Conservation (phyloP, 2,113 vertebrate species). For the Tiliqua scincoides region DNA sequence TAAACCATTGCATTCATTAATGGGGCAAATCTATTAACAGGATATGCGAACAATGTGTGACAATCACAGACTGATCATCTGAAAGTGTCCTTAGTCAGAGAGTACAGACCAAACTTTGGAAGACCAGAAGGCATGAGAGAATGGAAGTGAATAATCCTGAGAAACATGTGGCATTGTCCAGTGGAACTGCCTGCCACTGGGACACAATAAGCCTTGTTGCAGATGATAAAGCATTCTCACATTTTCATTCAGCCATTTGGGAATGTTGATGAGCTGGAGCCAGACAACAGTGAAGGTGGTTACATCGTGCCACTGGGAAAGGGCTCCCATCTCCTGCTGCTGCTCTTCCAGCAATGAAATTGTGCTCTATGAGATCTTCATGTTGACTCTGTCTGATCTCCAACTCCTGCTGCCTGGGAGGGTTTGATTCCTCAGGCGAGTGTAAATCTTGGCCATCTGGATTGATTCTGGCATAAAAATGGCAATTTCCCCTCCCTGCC, state of each 20-base stretch:
- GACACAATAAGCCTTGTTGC: background rate
- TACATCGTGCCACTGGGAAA: background rate
- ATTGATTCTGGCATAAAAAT: background rate
- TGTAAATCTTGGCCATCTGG: background rate
- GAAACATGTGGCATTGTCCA: background rate
- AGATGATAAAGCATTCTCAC: background rate
- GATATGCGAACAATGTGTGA: too few species aligned
- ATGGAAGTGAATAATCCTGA: background rate
- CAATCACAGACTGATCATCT: too few species aligned
- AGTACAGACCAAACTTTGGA: background rate
- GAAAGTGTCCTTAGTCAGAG: too few species aligned
- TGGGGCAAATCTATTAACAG: too few species aligned
- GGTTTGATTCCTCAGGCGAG: background rate
- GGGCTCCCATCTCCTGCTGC: background rate
- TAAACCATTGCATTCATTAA: too few species aligned
- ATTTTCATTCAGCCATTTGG: background rate
- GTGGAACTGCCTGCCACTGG: background rate
- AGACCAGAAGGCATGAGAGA: background rate
- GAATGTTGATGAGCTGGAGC: background rate
- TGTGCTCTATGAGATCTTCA: background rate
- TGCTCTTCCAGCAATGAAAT: background rate
- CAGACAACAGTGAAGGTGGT: background rate
- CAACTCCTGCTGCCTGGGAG: background rate
- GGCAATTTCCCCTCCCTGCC: background rate
- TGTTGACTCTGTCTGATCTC: background rate